Conservation (phyloP, 37 sponge, comb jelly and placozoan genomes). For the Lycopodina hypogea region DNA sequence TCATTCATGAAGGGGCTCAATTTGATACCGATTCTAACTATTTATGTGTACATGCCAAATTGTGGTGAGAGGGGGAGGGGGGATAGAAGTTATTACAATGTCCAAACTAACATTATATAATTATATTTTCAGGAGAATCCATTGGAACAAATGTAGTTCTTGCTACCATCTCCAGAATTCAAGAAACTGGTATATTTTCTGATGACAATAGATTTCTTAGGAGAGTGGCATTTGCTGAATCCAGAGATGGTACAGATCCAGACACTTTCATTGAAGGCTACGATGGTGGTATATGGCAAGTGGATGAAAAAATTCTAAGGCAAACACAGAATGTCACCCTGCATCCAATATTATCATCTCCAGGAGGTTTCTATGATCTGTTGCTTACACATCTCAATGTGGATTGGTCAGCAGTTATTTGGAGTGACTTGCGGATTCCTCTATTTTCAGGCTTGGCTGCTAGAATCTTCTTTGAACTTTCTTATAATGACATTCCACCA, state of each 20-base stretch:
- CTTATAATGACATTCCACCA: not conserved
- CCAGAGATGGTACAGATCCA: slow-evolving; percentile 29
- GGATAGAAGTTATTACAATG: too few relatives aligned
- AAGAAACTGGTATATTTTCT: slow-evolving; percentile 16
- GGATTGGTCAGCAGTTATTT: slow-evolving; percentile 20
- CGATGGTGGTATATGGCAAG: slow-evolving; percentile 49
- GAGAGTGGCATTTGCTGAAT: slow-evolving; percentile 40
- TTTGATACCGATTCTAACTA: too few relatives aligned
- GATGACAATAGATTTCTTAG: slow-evolving; percentile 34
- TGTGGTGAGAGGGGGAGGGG: too few relatives aligned
- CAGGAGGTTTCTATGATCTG: not conserved
- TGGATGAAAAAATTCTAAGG: slow-evolving; percentile 27
- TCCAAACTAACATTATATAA: too few relatives aligned
- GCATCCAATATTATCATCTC: not conserved
- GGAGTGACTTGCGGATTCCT: slow-evolving; percentile 21
- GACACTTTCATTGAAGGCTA: slow-evolving; percentile 39
- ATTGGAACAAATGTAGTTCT: slow-evolving; percentile 24
- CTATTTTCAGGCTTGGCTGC: slow-evolving; percentile 39
- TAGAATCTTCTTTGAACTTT: slow-evolving; percentile 17
- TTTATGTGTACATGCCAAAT: too few relatives aligned
- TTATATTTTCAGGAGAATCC: not conserved
- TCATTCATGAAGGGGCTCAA: too few relatives aligned
- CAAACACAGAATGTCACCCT: slow-evolving; percentile 2
- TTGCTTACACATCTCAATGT: not conserved
- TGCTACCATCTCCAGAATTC: slow-evolving; percentile 14